Percentiles rank a stretch among this genome's conserved stretches.
Conservation (phyloP, 2,888 invertebrate species). For the Altica lythri region DNA sequence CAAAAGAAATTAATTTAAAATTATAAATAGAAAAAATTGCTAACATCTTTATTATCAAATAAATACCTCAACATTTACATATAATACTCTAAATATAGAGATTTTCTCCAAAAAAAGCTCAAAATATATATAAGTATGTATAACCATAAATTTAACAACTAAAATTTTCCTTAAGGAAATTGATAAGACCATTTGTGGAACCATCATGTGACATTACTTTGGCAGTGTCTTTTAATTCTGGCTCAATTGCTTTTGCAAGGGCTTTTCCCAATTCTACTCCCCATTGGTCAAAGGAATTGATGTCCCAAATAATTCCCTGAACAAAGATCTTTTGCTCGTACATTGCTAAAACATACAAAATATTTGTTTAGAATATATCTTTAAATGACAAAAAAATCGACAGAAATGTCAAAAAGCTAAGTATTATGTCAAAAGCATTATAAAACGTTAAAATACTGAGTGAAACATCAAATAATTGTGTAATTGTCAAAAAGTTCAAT, state of each 20-base stretch:
- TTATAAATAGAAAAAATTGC: too few species aligned
- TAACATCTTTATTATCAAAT: too few species aligned
- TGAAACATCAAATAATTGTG: too few species aligned
- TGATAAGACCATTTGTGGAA: slow-evolving; percentile 97
- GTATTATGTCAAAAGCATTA: too few species aligned
- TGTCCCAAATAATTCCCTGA: slow-evolving; percentile 98
- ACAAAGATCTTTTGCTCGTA: slow-evolving; percentile 99
- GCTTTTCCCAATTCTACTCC: slow-evolving; percentile 99
- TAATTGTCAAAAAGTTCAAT: slow-evolving; percentile 3
- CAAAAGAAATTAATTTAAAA: too few species aligned
- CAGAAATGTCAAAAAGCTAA: not conserved
- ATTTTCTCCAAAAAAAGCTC: too few species aligned
- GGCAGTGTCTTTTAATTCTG: slow-evolving; percentile 76
- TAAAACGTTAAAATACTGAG: too few species aligned
- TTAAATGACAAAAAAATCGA: slow-evolving; percentile 18
- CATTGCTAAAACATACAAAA: slow-evolving; percentile 76
- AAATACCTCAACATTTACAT: too few species aligned
- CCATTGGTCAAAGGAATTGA: slow-evolving; percentile 99
- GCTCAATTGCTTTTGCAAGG: slow-evolving; percentile 97
- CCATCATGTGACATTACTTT: slow-evolving; percentile 82
- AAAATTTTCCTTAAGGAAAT: slow-evolving; percentile 90
- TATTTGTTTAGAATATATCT: too few species aligned
- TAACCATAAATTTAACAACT: too few species aligned
- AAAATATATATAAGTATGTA: too few species aligned
- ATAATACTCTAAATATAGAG: too few species aligned